Conservation (phyloP, 2,113 vertebrate species). For the Alligator sinensis region DNA sequence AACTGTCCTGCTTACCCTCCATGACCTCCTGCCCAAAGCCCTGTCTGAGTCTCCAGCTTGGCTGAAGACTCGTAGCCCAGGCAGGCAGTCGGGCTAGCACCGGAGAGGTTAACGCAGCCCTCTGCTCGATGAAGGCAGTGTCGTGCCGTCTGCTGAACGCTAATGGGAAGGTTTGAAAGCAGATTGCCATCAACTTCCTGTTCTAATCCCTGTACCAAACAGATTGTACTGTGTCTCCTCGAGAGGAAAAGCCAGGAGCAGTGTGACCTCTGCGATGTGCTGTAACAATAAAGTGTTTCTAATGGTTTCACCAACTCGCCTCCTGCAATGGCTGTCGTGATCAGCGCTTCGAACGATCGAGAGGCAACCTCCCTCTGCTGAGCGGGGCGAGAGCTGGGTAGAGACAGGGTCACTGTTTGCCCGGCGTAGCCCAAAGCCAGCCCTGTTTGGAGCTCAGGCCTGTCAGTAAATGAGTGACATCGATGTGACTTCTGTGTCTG, state of each 20-base stretch:
- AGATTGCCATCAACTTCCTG: background rate
- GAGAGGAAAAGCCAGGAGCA: conserved; percentile 20
- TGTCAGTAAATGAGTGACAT: fast-evolving
- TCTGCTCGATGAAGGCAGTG: fast-evolving
- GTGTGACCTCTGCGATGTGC: background rate
- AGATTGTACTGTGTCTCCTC: background rate
- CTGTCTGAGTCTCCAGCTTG: background rate
- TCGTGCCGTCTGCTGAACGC: background rate
- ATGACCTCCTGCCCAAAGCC: background rate
- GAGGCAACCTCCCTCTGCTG: background rate
- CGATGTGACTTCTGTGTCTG: fast-evolving
- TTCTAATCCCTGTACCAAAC: background rate
- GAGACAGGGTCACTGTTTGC: background rate
- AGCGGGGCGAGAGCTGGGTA: background rate
- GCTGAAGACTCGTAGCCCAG: fast-evolving
- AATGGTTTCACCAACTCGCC: background rate
- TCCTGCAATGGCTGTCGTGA: background rate
- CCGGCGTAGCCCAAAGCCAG: fast-evolving
- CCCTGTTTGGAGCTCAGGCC: fast-evolving
- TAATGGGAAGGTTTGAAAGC: background rate
- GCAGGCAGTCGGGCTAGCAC: background rate
- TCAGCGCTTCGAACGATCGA: background rate
- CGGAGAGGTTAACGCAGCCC: conserved; percentile 10
- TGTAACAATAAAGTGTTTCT: conserved; percentile 38
- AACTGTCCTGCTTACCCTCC: background rate